phyloP scores from a whole-genome alignment of 2,888 invertebrate genomes.

The Caenorhabditis sp. region DNA sequence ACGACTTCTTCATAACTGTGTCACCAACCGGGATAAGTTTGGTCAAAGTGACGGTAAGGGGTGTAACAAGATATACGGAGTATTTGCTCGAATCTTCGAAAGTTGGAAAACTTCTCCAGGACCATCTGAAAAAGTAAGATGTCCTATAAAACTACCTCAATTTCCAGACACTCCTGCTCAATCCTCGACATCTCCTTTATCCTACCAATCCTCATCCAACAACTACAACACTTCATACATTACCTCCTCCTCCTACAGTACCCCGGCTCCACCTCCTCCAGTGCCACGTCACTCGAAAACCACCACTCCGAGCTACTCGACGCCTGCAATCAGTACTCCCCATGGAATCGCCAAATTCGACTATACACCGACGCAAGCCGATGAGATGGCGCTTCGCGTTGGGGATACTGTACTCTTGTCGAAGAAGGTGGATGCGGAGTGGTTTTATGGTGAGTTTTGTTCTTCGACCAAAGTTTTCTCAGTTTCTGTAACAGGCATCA shows the following conservation, averaged over 20 bases:
- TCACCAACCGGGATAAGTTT: too few relatives aligned
- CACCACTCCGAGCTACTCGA: conserved; percentile 1
- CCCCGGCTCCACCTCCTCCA: conserved; percentile 34
- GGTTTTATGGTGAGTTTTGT: conserved; percentile 78
- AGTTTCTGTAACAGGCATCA: too few relatives aligned
- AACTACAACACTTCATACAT: not conserved
- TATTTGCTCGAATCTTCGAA: too few relatives aligned
- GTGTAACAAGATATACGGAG: too few relatives aligned
- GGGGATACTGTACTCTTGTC: conserved; percentile 77
- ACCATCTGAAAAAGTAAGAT: too few relatives aligned
- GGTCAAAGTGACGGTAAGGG: too few relatives aligned
- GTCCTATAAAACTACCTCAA: not conserved
- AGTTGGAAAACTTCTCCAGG: too few relatives aligned
- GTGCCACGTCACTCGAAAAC: conserved; percentile 43
- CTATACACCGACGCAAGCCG: conserved; percentile 73
- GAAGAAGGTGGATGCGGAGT: conserved; percentile 79
- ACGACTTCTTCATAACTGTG: too few relatives aligned
- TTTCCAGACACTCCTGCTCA: not conserved
- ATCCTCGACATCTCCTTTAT: conserved; percentile 7
- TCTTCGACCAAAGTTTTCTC: too few relatives aligned
- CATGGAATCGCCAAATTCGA: conserved; percentile 74
- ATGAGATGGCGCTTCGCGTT: conserved; percentile 75
- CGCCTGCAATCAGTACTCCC: conserved; percentile 51
- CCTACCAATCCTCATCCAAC: conserved; percentile 13
- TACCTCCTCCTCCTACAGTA: conserved; percentile 13